Percentiles rank a stretch among this genome's conserved stretches.
These are phyloP conservation scores for Limnothrissa miodon DNA, from an alignment of 2,113 vertebrate genomes.

Conservation along the genomic window DNA sequence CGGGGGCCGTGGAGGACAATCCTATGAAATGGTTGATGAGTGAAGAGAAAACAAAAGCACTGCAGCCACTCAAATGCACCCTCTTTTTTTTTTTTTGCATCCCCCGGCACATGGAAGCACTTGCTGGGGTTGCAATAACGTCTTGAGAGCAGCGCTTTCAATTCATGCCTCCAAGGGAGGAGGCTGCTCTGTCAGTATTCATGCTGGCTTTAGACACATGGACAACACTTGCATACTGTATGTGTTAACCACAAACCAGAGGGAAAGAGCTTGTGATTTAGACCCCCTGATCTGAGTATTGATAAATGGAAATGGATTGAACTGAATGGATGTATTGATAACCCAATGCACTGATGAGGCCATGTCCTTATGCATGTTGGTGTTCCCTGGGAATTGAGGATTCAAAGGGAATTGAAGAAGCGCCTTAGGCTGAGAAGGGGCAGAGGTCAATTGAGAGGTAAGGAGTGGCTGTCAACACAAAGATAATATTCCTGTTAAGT, in stretches of 20 bases:
- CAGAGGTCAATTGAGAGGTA: slow-evolving; percentile 14
- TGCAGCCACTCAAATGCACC: not conserved
- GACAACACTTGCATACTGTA: not conserved
- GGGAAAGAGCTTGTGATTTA: not conserved
- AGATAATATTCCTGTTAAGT: slow-evolving; percentile 15
- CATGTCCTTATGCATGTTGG: not conserved
- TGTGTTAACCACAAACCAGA: not conserved
- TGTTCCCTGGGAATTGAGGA: not conserved
- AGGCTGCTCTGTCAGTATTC: not conserved
- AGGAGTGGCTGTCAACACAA: not conserved
- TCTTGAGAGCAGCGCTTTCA: slow-evolving; percentile 13
- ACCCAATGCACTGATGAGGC: not conserved
- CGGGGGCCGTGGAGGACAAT: slow-evolving; percentile 21
- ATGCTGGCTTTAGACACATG: not conserved
- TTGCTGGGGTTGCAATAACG: not conserved
- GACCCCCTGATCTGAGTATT: not conserved
- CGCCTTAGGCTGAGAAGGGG: not conserved
- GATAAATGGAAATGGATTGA: not conserved
- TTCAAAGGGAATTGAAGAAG: not conserved
- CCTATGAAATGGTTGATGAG: slow-evolving; percentile 15
- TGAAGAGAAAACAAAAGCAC: slow-evolving; percentile 10
- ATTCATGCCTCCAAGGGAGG: not conserved
- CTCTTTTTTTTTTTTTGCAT: not conserved
- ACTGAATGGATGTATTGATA: not conserved
- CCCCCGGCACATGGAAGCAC: not conserved